A percentile compares a stretch with the other conserved stretches of the same genome.
Evolutionary conservation across 2,113 vertebrate species (phyloP).

Genomic region (Meles meles): DNA sequence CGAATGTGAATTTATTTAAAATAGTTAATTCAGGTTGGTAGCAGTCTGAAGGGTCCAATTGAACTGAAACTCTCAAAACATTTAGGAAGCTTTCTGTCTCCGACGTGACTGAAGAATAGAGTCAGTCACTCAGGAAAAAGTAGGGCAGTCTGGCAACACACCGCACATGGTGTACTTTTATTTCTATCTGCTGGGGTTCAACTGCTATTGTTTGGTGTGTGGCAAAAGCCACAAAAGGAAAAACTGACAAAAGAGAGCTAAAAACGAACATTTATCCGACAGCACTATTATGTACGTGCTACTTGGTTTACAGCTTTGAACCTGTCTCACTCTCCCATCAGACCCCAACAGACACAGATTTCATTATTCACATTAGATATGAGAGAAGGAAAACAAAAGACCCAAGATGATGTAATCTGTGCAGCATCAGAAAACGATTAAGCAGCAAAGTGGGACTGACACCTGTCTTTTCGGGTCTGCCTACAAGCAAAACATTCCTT

Average conservation of each 20-base stretch:
- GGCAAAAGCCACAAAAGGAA: neutral
- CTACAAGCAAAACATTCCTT: neutral
- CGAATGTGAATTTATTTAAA: neutral
- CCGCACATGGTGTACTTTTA: neutral
- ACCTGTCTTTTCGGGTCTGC: neutral
- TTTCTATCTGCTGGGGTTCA: neutral
- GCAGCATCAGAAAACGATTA: neutral
- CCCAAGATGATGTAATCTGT: neutral
- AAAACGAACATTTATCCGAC: neutral
- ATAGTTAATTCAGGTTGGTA: neutral
- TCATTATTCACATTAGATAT: neutral
- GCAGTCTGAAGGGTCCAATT: neutral
- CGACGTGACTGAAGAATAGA: neutral
- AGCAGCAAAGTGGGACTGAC: neutral
- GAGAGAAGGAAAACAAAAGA: neutral
- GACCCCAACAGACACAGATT: neutral
- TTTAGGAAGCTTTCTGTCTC: neutral
- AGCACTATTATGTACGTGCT: neutral
- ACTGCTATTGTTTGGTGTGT: neutral
- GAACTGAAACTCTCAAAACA: neutral
- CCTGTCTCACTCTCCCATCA: neutral
- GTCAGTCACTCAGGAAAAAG: neutral
- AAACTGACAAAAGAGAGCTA: neutral
- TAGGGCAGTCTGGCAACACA: neutral
- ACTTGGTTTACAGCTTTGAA: neutral